phyloP scores from a whole-genome alignment of 2,113 vertebrate species.

The Dromiciops gliroides region DNA sequence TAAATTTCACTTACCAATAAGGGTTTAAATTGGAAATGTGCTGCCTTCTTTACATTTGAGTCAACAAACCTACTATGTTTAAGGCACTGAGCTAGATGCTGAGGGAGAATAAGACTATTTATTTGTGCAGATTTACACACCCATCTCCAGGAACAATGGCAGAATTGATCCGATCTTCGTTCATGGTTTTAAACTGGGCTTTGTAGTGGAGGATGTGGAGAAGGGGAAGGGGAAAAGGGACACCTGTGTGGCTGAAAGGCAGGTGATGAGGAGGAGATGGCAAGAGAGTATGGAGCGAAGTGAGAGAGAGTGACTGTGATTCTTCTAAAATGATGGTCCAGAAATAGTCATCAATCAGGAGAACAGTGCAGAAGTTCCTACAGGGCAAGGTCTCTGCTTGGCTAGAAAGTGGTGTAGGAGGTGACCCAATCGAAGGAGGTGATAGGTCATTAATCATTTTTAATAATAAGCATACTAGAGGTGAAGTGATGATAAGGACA shows the following conservation, averaged over 20 bases:
- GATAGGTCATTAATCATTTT: background rate
- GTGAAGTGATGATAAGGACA: background rate
- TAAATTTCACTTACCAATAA: background rate
- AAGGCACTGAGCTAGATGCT: background rate
- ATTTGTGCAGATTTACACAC: background rate
- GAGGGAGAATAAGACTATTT: background rate
- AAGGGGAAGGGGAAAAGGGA: background rate
- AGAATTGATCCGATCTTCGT: background rate
- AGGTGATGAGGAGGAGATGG: background rate
- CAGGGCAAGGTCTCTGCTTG: background rate
- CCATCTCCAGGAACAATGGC: background rate
- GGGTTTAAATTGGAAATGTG: background rate
- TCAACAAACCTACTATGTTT: background rate
- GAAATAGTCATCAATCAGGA: background rate
- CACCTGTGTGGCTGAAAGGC: background rate
- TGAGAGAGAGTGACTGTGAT: background rate
- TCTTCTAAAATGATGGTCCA: background rate
- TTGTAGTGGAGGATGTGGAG: background rate
- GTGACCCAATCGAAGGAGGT: background rate
- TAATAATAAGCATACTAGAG: background rate
- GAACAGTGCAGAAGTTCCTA: background rate
- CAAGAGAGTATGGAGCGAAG: background rate
- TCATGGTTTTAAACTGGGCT: background rate
- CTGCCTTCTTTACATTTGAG: background rate
- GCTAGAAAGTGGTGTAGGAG: background rate